Percentiles rank a stretch among this genome's conserved stretches.
Evolutionary conservation across 2,888 invertebrate genomes (phyloP).

Genomic region (Dinocampus coccinellae): DNA sequence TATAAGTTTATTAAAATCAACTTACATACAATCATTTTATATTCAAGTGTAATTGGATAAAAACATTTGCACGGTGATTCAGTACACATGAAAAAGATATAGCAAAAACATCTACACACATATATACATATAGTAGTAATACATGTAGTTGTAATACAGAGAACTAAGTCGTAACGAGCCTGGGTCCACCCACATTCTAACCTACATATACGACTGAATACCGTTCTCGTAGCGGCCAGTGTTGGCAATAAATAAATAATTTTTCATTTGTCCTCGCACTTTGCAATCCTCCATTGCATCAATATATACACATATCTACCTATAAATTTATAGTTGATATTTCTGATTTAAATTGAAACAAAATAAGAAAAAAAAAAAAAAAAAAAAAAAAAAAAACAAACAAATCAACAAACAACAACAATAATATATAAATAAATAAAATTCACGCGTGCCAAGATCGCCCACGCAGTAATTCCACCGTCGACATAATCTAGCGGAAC

Average conservation of each 20-base stretch:
- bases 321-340: neutral
- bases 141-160: conserved; percentile 2
- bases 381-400: neutral
- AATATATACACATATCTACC: neutral
- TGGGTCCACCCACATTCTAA: conserved; percentile 62
- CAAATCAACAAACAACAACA: no score
- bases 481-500: conserved; percentile 11
- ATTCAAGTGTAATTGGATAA: conserved; percentile 25
- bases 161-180: conserved; percentile 37
- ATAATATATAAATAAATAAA: neutral
- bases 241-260: conserved; percentile 34
- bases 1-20: conserved; percentile 4
- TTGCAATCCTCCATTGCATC: conserved; percentile 7
- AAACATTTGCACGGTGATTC: conserved; percentile 22
- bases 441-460: conserved; percentile 12
- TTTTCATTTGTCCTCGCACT: conserved; percentile 39
- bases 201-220: conserved; percentile 53
- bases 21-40: conserved; percentile 15
- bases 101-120: neutral
- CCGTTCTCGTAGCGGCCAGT: conserved; percentile 45
- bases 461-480: conserved; percentile 18
- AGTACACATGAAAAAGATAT: conserved; percentile 4
- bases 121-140: conserved; percentile 12
- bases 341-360: neutral
- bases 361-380: neutral